Percentiles rank a stretch among this genome's conserved stretches.
phyloP scores from a whole-genome alignment of 2,113 vertebrate genomes.

The Fulmarus glacialis region DNA sequence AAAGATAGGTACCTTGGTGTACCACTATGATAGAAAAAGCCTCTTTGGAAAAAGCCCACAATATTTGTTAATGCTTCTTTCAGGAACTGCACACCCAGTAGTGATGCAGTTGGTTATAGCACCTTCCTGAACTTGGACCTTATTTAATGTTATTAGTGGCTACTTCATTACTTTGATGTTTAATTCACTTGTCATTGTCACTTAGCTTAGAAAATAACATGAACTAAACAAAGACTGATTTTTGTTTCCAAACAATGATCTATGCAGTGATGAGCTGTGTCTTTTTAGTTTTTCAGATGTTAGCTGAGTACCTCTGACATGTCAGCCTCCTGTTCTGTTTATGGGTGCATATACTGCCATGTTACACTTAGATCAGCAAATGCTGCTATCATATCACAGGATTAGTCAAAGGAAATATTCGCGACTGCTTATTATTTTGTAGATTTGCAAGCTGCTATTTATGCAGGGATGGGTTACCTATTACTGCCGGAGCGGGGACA shows the following conservation, averaged over 20 bases:
- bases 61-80: background rate
- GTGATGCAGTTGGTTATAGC: background rate
- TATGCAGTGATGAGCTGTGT: background rate
- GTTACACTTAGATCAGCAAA: background rate
- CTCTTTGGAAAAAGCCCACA: background rate
- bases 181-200: background rate
- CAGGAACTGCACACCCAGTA: background rate
- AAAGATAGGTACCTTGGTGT: too few relatives aligned
- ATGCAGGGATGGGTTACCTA: background rate
- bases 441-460: background rate
- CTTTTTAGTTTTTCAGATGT: background rate
- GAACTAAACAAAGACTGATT: background rate
- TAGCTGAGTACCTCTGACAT: background rate
- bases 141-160: background rate
- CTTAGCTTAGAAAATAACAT: background rate
- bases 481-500: background rate
- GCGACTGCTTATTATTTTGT: background rate
- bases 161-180: background rate
- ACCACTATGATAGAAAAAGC: background rate
- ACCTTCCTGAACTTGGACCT: background rate
- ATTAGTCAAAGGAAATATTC: background rate
- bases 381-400: background rate
- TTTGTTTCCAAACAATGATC: background rate
- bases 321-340: background rate
- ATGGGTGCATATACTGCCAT: background rate